Evolutionary conservation across 2,797 vertebrate genomes (phyloP), one percentile per base, ranked within the genome.

Genomic region (Psittacula echo): DNA sequence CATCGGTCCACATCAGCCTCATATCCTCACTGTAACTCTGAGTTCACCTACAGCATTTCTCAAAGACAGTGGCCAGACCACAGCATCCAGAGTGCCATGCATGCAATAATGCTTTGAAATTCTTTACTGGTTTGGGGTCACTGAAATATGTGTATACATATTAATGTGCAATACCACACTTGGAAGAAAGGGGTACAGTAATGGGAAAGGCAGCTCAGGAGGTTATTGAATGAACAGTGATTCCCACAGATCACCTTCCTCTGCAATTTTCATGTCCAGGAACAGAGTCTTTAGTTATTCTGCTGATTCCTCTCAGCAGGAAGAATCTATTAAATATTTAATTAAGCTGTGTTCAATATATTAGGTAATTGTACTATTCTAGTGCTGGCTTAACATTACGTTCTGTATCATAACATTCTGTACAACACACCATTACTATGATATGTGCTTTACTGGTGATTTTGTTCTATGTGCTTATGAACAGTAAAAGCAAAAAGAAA

Each of bases 301-400:
- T 91, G 87, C 89, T 91, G 95, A 94, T 87, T 91, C 86, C 65
- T 74, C 78, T 85, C 78, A 58, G 72, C 1, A 17, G 75, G 78
- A 85, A 58, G 94, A 93, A 94, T 39, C 50, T 75, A 92, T 87
- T 95, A 85, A 89, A 95, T 96, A 95, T 95, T 95, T 94, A 91
- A 94, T 94, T 96, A 92, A 75, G 85, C 50, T 60, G 45, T 53
- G 61, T 50, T 93, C 85, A 71, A 84, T 94, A 64, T 78, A 72
- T 92, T 78, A 92, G 89, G 30, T 47, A 83, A 95, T 82, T 82
- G 75, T 94, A 85, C 58, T 80, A 47, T 61, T 95, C 84, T 71
- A 74, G 41, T 13, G 44, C 56, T 68, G 74, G 78, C 56, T 70
- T 65, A 77, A 75, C 16, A 14, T 47, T 61, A 70, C 66, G 51